These are phyloP conservation scores for Nomada goodeniana DNA, from an alignment of 2,888 invertebrate genomes.

Conservation along the genomic window DNA sequence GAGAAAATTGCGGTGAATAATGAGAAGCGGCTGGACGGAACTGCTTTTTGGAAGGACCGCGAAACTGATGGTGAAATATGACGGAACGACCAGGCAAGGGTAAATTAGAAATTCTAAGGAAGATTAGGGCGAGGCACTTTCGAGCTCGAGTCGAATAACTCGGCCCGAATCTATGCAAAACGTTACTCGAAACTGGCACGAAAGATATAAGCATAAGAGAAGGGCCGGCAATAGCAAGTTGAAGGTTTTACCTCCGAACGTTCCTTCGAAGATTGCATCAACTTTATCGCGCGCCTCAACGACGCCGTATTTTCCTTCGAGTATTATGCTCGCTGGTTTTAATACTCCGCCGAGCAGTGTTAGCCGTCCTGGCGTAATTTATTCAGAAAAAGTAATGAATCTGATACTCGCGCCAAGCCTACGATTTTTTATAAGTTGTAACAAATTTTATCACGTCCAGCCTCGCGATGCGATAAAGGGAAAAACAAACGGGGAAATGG, in stretches of 20 bases:
- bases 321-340: slow-evolving; percentile 22
- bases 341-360: slow-evolving; percentile 26
- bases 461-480: background rate
- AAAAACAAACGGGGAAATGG: background rate
- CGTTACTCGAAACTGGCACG: slow-evolving; percentile 16
- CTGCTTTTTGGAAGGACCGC: slow-evolving; percentile 13
- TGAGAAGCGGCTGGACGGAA: background rate
- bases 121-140: slow-evolving; percentile 64
- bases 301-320: slow-evolving; percentile 13
- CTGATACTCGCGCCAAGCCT: background rate
- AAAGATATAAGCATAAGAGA: slow-evolving; percentile 2
- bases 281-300: slow-evolving; percentile 17
- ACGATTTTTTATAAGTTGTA: background rate
- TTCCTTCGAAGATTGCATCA: slow-evolving; percentile 35
- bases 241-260: slow-evolving; percentile 1
- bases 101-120: slow-evolving; percentile 78
- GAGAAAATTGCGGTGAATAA: background rate
- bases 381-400: slow-evolving; percentile 12
- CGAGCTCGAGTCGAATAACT: slow-evolving; percentile 24
- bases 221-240: slow-evolving; percentile 10
- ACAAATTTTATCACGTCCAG: background rate
- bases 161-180: slow-evolving; percentile 39
- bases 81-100: slow-evolving; percentile 10
- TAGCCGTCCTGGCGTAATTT: slow-evolving; percentile 12
- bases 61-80: slow-evolving; percentile 22